phyloP scores from a whole-genome alignment of 2,113 vertebrate species.

The Lycocorax pyrrhopterus region DNA sequence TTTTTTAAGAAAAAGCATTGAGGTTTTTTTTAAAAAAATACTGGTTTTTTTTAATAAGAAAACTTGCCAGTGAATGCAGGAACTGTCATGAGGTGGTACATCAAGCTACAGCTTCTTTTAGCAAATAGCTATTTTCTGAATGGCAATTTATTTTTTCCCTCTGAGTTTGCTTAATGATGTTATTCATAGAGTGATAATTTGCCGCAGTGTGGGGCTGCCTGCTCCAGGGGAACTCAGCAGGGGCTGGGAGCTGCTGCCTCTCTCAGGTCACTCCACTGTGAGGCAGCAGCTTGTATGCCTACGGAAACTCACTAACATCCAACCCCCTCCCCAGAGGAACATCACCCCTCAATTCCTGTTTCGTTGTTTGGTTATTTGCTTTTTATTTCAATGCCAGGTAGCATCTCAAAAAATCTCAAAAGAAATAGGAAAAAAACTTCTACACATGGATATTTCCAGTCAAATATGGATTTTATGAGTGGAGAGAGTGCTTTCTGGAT shows the following conservation, averaged over 20 bases:
- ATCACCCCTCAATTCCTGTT: background rate
- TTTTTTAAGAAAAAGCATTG: background rate
- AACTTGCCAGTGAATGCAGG: background rate
- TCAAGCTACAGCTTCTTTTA: background rate
- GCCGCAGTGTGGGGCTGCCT: background rate
- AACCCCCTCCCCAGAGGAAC: background rate
- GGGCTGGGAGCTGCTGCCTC: background rate
- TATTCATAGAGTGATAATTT: slow-evolving; percentile 51
- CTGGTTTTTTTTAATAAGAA: background rate
- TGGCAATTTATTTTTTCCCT: slow-evolving; percentile 18
- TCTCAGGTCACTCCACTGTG: background rate
- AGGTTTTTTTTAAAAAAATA: background rate
- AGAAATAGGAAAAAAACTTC: background rate
- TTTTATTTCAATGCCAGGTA: background rate
- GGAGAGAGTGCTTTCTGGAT: background rate
- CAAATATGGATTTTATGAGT: background rate
- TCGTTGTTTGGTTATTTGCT: background rate
- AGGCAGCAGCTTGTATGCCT: slow-evolving; percentile 27
- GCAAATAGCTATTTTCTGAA: slow-evolving; percentile 14
- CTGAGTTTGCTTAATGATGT: slow-evolving; percentile 39
- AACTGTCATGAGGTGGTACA: background rate
- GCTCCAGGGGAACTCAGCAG: background rate
- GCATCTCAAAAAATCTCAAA: background rate
- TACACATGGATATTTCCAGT: background rate
- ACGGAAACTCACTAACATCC: background rate